Evolutionary conservation across 2,113 vertebrate species (phyloP).

Genomic region (Lamprologus sp.): DNA sequence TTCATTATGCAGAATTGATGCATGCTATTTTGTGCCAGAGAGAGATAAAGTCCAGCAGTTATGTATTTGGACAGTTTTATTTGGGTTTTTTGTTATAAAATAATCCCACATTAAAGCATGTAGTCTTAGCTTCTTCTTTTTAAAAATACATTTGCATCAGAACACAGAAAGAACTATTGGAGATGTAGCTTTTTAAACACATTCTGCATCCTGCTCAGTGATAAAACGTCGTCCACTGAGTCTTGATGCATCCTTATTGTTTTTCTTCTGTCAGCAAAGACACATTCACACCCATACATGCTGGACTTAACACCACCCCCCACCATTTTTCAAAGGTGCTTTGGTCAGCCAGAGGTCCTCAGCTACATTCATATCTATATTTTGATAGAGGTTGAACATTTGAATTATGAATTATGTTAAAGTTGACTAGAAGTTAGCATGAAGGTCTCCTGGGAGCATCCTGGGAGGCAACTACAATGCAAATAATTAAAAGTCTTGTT

Average conservation of each 20-base stretch:
- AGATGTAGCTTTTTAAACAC: background rate
- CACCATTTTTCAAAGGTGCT: background rate
- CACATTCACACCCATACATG: background rate
- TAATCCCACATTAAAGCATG: background rate
- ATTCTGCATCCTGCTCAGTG: background rate
- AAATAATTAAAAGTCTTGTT: background rate
- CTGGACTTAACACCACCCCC: background rate
- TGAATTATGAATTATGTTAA: background rate
- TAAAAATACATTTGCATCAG: background rate
- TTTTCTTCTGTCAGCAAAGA: background rate
- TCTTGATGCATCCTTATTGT: background rate
- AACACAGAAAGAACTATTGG: background rate
- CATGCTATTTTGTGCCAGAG: background rate
- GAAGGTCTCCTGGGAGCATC: background rate
- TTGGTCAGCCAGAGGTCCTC: background rate
- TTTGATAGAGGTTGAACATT: background rate
- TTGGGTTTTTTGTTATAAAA: background rate
- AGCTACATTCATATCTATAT: background rate
- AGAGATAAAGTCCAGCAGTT: background rate
- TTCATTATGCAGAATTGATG: background rate
- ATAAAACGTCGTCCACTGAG: accelerated
- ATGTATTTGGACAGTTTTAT: background rate
- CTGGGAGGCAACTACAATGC: background rate
- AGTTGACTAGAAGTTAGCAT: background rate
- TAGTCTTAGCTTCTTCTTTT: background rate